Base-by-base conservation (phyloP, 2,888 invertebrate genomes). In the Ditula angustiorana region DNA sequence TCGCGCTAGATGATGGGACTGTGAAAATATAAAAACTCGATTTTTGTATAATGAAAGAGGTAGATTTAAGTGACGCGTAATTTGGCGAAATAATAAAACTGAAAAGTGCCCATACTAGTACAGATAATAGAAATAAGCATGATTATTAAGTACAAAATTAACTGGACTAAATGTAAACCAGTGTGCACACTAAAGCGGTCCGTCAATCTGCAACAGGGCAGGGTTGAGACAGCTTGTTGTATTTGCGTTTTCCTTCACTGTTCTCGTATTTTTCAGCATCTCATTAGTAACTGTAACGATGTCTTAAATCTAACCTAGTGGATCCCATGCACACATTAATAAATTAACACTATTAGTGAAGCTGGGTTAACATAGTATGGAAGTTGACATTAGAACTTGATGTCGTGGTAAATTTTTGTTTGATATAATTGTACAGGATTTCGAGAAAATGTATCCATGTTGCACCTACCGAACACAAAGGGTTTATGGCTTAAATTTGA, bases 111-210 rank as follows among this genome's bases (percentile, higher is more conserved):
- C 16, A 41, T 41, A 11, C 41, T 10, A 41, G 19, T 19, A 41
- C 10, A 41, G 3, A 41, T 10, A n/a, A 19, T 30, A 35, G 2
- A 19, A 41, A 41, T 19, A 41, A 10, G 19, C 19, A 41, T 19
- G 41, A 41, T 19, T 16, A 41, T 11, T 11, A 8, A 5, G n/a
- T 11, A 10, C 49, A 52, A 61, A 46, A 61, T 61, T 50, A 82
- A 83, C 78, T 86, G 92, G 90, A 92, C 92, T 80, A 80, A 89
- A 92, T 90, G 90, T 90, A 92, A 91, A 91, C 79, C 91, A 90
- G 91, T 85, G 81, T 78, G 85, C 87, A 86, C 85, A 82, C 76
- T 74, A 76, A 78, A 76, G 82, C 81, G 59, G 78, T 73, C 82
- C 77, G 82, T 85, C 57, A 59, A 53, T 53, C 59, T 13, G 46